phyloP scores from a whole-genome alignment of 2,888 invertebrate genomes.

The Ophion costatus region DNA sequence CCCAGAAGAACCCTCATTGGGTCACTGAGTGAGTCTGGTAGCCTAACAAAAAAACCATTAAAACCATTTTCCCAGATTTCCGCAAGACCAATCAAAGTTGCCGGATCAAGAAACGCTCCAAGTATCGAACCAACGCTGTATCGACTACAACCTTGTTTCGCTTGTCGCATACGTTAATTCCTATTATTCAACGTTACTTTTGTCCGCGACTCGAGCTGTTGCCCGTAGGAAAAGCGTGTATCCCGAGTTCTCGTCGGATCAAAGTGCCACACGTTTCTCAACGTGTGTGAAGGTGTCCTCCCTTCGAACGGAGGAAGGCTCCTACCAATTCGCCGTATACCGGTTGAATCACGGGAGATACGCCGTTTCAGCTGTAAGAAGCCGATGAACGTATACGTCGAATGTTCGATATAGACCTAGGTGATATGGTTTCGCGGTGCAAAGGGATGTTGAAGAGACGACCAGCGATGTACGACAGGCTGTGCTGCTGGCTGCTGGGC shows the following conservation, averaged over 20 bases:
- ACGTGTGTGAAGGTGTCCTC: too few relatives aligned
- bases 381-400: conserved; percentile 1
- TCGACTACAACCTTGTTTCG: background rate
- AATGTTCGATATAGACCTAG: background rate
- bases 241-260: background rate
- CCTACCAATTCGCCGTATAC: too few relatives aligned
- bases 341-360: conserved; percentile 6
- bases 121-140: background rate
- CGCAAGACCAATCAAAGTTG: background rate
- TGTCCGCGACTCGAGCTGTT: background rate
- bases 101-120: background rate
- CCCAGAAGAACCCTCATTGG: too few relatives aligned
- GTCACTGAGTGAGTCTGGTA: too few relatives aligned
- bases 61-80: too few relatives aligned
- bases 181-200: background rate
- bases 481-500: conserved; percentile 54
- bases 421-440: conserved; percentile 50
- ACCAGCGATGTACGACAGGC: conserved; percentile 63
- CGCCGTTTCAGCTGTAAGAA: conserved; percentile 14
- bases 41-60: too few relatives aligned
- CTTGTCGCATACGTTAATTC: background rate
- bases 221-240: conserved; percentile 3
- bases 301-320: too few relatives aligned
- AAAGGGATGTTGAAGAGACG: conserved; percentile 61
- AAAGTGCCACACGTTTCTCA: too few relatives aligned